Evolutionary conservation across 1,140 invertebrate genomes (phyloP), one percentile per base, ranked within the genome.

Genomic region (Heliconius nattereri): DNA sequence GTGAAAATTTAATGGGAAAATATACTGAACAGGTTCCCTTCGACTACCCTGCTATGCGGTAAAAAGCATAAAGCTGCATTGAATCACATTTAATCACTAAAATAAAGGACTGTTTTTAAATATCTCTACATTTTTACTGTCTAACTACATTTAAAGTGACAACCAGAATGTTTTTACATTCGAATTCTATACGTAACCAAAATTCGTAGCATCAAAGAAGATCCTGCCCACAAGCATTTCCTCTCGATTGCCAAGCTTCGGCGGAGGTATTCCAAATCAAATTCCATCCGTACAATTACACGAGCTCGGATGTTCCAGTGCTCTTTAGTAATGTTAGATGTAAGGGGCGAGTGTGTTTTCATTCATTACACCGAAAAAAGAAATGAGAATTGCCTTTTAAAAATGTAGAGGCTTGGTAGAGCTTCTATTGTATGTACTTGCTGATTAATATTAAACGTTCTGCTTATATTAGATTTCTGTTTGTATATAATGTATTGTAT

Each of bases 221-320:
- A 37, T 71, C 71, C 35, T 37, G 35, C 60, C 71, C 71, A 37
- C 71, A 72, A 72, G 71, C 23, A 72, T 72, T 72, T 72, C 71
- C 35, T 35, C 5, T 72, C 71, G 35, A 72, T 72, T 72, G 71
- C 71, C 71, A 72, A 72, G 71, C 35, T 37, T 37, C 71, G 35
- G 9, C 32, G 75, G 35, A n/a, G 75, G 75, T 71, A 77, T 77
- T 77, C 75, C 32, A 70, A 71, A 71, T 77, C 60, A 23, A 66
- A 77, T 77, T 77, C 75, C 75, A 37, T 49, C 19, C 75, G 40
- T 77, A 45, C 75, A 77, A 71, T 77, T 77, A 71, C 75, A 29
- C 66, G 60, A n/a, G 35, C 40, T n/a, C 45, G 57, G 75, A 71
- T 32, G 66, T 77, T 71, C 70, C 45, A 49, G 19, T 72, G 71